Percentiles rank a stretch among this genome's conserved stretches.
phyloP scores from a whole-genome alignment of 2,888 invertebrate genomes.

The Aspidapion aeneum region DNA sequence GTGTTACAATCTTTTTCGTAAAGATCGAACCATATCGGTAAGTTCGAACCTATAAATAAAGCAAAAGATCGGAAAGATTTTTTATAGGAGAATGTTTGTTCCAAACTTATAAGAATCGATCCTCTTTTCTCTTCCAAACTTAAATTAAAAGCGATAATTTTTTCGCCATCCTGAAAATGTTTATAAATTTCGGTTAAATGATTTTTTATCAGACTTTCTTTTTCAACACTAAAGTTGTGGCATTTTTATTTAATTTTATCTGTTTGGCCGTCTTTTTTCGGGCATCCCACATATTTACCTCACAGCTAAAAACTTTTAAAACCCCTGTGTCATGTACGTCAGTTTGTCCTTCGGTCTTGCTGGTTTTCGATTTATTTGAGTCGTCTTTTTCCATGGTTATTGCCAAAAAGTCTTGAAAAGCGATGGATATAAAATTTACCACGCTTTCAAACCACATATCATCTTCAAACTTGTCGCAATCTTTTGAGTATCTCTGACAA shows the following conservation, averaged over 20 bases:
- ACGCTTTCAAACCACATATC: constrained; percentile 26
- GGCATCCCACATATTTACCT: constrained; percentile 40
- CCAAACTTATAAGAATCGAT: constrained; percentile 34
- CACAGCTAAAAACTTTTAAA: constrained; percentile 34
- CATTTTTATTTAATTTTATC: constrained; percentile 25
- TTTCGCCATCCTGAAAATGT: constrained; percentile 20
- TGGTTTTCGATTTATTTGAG: constrained; percentile 38
- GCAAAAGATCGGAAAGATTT: constrained; percentile 39
- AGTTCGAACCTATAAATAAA: constrained; percentile 34
- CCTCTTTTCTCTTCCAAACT: constrained; percentile 34
- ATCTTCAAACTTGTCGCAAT: too few relatives aligned
- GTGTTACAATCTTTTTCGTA: constrained; percentile 33
- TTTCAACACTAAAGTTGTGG: constrained; percentile 38
- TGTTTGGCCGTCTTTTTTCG: constrained; percentile 37
- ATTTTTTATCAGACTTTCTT: constrained; percentile 43
- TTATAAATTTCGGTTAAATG: constrained; percentile 34
- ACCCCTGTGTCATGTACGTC: constrained; percentile 42
- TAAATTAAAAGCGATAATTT: constrained; percentile 41
- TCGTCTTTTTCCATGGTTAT: constrained; percentile 28
- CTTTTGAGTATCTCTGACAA: too few relatives aligned
- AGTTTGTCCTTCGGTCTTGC: constrained; percentile 39
- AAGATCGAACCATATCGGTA: constrained; percentile 37
- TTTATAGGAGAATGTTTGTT: constrained; percentile 35
- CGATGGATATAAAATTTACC: constrained; percentile 24
- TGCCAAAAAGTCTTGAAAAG: constrained; percentile 26